Evolutionary conservation across 2,113 vertebrate genomes (phyloP).

Genomic region (Poicephalus meyeri): DNA sequence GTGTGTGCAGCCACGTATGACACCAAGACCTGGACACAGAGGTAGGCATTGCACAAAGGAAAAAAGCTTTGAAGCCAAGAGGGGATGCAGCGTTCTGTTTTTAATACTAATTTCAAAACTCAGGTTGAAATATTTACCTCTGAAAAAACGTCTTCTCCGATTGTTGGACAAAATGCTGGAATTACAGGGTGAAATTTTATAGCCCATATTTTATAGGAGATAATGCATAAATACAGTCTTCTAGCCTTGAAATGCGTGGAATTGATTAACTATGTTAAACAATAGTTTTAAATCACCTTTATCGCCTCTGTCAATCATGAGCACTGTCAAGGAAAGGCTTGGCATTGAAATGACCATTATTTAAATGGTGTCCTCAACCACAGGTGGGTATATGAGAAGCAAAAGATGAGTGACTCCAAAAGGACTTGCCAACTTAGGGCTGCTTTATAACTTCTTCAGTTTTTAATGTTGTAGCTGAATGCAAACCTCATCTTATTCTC

Average conservation of each 20-base stretch:
- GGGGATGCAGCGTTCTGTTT: background rate
- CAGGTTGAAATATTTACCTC: background rate
- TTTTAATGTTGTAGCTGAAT: slow-evolving; percentile 59
- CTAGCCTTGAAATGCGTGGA: background rate
- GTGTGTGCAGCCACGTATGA: background rate
- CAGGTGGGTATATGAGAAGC: slow-evolving; percentile 84
- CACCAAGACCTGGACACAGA: background rate
- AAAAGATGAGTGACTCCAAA: background rate
- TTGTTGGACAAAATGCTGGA: background rate
- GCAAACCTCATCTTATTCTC: slow-evolving; percentile 45
- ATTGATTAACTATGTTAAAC: slow-evolving; percentile 14
- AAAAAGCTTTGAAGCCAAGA: background rate
- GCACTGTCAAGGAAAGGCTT: slow-evolving; percentile 84
- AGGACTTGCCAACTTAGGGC: slow-evolving; percentile 13
- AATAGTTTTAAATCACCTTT: slow-evolving; percentile 18
- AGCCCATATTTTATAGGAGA: background rate
- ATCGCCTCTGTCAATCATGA: slow-evolving; percentile 66
- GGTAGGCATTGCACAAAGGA: background rate
- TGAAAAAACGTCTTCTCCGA: background rate
- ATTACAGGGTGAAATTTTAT: background rate
- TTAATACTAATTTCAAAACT: background rate
- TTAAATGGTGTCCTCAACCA: slow-evolving; percentile 86
- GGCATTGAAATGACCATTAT: slow-evolving; percentile 85
- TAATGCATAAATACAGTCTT: background rate
- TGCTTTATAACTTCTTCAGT: slow-evolving; percentile 52